These are phyloP conservation scores for Sylvietta virens DNA, from an alignment of 2,113 vertebrate species.

Conservation along the genomic window DNA sequence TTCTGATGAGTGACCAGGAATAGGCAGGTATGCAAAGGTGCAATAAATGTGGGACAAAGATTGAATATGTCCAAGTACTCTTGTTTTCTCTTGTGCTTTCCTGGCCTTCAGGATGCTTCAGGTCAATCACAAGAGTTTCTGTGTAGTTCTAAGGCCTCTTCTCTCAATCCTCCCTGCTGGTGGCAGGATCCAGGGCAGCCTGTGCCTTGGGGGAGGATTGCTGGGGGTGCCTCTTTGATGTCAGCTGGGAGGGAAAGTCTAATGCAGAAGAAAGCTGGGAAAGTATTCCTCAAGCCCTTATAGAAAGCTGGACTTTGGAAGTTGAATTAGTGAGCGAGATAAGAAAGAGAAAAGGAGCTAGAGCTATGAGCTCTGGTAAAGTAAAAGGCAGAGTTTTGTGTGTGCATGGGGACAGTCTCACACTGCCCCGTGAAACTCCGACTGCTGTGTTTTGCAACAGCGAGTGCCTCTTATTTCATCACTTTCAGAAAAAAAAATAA, in stretches of 20 bases:
- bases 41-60: background rate
- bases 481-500: background rate
- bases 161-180: background rate
- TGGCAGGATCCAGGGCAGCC: background rate
- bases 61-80: background rate
- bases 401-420: rapidly evolving
- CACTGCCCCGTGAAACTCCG: background rate
- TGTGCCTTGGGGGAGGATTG: background rate
- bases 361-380: background rate
- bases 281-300: background rate
- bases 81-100: background rate
- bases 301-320: background rate
- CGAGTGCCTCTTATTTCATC: background rate
- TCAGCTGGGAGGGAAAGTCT: background rate
- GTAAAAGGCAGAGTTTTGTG: background rate
- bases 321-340: background rate
- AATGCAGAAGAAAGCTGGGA: background rate
- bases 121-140: background rate
- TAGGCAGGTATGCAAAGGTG: background rate
- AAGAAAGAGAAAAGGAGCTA: background rate
- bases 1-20: background rate
- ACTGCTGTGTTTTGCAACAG: background rate
- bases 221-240: background rate
- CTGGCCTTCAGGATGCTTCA: background rate
- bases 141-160: background rate